These are phyloP conservation scores for Enteromius fasciolatus DNA, from an alignment of 2,797 vertebrate genomes.

Conservation along the genomic window DNA sequence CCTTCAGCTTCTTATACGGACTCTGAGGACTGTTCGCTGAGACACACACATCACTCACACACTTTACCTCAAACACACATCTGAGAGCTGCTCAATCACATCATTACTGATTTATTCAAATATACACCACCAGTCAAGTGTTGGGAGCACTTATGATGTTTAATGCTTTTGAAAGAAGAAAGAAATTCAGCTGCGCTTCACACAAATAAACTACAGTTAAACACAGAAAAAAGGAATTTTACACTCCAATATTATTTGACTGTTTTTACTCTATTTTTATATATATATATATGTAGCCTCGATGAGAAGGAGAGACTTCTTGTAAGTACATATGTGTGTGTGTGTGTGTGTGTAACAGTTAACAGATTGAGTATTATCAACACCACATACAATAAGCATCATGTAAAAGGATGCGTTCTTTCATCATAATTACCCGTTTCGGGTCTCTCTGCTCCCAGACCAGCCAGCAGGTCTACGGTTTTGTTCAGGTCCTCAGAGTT, in stretches of 20 bases:
- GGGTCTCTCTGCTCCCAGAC: constrained; percentile 90
- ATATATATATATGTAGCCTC: background rate
- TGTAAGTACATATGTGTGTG: background rate
- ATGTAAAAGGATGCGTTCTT: background rate
- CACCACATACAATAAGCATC: background rate
- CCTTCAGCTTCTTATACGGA: constrained; percentile 96
- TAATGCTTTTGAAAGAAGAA: background rate
- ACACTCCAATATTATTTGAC: background rate
- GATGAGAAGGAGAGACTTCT: background rate
- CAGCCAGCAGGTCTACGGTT: constrained; percentile 94
- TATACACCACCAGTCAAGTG: background rate
- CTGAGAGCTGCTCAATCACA: background rate
- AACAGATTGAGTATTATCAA: background rate
- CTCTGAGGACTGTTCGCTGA: constrained; percentile 91
- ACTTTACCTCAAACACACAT: background rate
- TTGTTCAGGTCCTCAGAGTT: constrained; percentile 93
- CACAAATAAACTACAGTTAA: background rate
- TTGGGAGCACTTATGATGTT: background rate
- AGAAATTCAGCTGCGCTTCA: too few species aligned
- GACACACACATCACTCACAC: constrained; percentile 59
- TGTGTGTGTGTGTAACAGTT: background rate
- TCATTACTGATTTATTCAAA: background rate
- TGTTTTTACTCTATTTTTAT: background rate
- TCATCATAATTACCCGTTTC: constrained; percentile 85
- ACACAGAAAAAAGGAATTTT: background rate